These are phyloP conservation scores for Watsonalla cultraria DNA, from an alignment of 2,888 invertebrate genomes.

Conservation along the genomic window DNA sequence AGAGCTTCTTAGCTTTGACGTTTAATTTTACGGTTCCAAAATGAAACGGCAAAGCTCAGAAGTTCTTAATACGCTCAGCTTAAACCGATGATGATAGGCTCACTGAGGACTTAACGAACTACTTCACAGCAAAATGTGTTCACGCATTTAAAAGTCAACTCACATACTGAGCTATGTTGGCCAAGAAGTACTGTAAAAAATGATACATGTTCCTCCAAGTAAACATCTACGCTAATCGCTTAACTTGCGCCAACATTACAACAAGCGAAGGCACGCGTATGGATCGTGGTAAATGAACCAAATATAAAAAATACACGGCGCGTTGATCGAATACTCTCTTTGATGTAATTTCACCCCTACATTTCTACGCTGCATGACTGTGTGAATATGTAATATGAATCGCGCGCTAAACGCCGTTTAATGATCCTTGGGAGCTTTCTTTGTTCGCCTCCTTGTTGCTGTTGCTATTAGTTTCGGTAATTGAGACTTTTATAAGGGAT, in stretches of 20 bases:
- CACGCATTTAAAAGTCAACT: too few relatives aligned
- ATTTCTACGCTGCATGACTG: slow-evolving; percentile 47
- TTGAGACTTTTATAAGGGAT: slow-evolving; percentile 1
- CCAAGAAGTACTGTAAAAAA: too few relatives aligned
- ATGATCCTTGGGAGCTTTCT: slow-evolving; percentile 35
- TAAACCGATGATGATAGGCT: too few relatives aligned
- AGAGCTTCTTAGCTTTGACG: too few relatives aligned
- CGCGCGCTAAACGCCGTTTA: slow-evolving; percentile 54
- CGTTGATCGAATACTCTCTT: slow-evolving; percentile 60
- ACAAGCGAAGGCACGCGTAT: slow-evolving; percentile 39
- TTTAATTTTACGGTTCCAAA: too few relatives aligned
- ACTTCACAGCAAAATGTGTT: too few relatives aligned
- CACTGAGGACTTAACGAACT: too few relatives aligned
- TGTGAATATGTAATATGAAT: slow-evolving; percentile 60
- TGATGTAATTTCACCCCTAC: slow-evolving; percentile 48
- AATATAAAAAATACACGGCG: slow-evolving; percentile 49
- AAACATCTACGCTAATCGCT: background rate
- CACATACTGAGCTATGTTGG: too few relatives aligned
- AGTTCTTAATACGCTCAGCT: too few relatives aligned
- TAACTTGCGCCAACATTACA: slow-evolving; percentile 14
- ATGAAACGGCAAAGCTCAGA: too few relatives aligned
- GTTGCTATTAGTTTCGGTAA: slow-evolving; percentile 11
- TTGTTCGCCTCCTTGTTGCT: slow-evolving; percentile 24
- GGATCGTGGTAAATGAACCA: slow-evolving; percentile 63
- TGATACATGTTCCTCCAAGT: too few relatives aligned